phyloP scores from a whole-genome alignment of 2,797 vertebrate genomes.

The Platyrinchus mystaceus region DNA sequence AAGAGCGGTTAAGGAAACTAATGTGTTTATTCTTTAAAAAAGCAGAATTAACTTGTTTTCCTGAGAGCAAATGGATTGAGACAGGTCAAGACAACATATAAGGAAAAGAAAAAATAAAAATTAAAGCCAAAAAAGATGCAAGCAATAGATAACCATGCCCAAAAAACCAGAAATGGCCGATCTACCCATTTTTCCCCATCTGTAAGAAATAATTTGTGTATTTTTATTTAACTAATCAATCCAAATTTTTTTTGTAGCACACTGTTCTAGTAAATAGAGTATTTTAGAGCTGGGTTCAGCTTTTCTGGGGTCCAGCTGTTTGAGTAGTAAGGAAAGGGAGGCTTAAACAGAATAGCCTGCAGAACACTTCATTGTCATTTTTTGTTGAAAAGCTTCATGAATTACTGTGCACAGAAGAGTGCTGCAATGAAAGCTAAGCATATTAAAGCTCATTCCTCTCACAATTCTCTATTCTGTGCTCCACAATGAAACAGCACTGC shows the following conservation, averaged over 20 bases:
- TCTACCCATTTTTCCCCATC: not conserved
- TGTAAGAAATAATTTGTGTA: not conserved
- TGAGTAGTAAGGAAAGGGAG: not conserved
- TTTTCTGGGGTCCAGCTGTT: not conserved
- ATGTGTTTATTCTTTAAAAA: slow-evolving; percentile 19
- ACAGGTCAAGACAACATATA: slow-evolving; percentile 7
- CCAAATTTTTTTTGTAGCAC: not conserved
- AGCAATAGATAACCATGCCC: not conserved
- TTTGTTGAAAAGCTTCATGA: slow-evolving; percentile 1
- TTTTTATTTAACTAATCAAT: not conserved
- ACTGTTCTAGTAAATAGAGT: not conserved
- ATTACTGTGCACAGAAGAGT: slow-evolving; percentile 4
- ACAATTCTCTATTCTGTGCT: slow-evolving; percentile 25
- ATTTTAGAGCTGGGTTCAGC: not conserved
- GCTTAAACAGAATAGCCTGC: not conserved
- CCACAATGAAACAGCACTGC: slow-evolving; percentile 24
- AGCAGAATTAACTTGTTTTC: slow-evolving; percentile 38
- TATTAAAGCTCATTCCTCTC: slow-evolving; percentile 13
- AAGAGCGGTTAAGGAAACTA: not conserved
- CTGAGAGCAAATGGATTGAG: not conserved
- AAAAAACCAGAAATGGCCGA: not conserved
- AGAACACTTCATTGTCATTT: not conserved
- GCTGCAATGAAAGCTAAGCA: slow-evolving; percentile 30
- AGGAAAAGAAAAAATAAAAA: not conserved
- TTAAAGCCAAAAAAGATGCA: not conserved